Evolutionary conservation across 1,140 invertebrate genomes (phyloP), one percentile per base, ranked within the genome.

Genomic region (Eriocheir sinensis): DNA sequence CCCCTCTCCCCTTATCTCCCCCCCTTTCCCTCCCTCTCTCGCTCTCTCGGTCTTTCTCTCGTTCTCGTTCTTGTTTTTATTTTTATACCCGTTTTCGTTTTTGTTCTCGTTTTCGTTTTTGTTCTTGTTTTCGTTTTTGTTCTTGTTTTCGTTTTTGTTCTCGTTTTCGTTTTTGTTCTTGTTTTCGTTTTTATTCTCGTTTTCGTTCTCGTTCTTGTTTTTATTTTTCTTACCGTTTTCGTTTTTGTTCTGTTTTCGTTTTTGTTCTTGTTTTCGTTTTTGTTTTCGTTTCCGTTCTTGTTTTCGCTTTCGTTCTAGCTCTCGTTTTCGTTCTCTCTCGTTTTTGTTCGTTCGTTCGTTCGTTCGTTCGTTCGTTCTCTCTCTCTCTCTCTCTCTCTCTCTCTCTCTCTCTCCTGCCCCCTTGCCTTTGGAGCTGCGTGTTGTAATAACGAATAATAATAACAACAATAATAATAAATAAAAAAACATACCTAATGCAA

Each of bases 331-430:
- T n/a, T n/a, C n/a, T n/a, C n/a, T n/a, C n/a, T n/a, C n/a, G n/a
- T n/a, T n/a, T n/a, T n/a, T n/a, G n/a, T n/a, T n/a, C n/a, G n/a
- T n/a, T n/a, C n/a, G n/a, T n/a, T n/a, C n/a, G n/a, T n/a, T n/a
- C 32, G 4, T 44, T 41, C 4, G 4, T 15, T 34, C 34, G 32
- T 41, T 38, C 30, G 9, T 15, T 89, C 6, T 17, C 40, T 32
- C 88, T 6, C 34, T 41, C 88, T 41, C 41, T 44, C 41, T 38
- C 41, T 44, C 86, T 89, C 40, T 89, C 88, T 89, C 38, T 44
- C 88, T 44, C 3, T 44, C 88, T 89, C 88, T 3, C 40, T 89
- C 86, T 89, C 88, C n/a, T 41, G 40, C 41, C 3, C 88, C 32
- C 88, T 36, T 36, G 17, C 3, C 36, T 36, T 72, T n/a, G n/a